phyloP scores from a whole-genome alignment of 2,113 vertebrate genomes.

The Orthonyx spaldingii region DNA sequence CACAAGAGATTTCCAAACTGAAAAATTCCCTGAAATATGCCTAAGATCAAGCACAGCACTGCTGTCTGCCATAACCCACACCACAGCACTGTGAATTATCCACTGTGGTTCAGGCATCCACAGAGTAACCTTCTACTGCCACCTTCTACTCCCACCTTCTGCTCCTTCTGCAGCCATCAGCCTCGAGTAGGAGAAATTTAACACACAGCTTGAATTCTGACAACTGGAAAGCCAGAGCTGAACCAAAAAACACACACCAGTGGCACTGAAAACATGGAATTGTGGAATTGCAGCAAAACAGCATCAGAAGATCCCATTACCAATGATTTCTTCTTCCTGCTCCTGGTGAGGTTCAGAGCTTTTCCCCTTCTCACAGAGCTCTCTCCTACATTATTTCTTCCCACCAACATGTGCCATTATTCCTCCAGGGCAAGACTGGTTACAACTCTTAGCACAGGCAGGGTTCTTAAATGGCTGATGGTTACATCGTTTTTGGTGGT shows the following conservation, averaged over 20 bases:
- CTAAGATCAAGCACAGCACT: neutral
- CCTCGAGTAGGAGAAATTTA: neutral
- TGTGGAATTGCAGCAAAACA: neutral
- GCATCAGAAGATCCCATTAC: neutral
- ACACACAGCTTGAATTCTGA: neutral
- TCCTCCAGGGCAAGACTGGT: neutral
- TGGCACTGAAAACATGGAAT: neutral
- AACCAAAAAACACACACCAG: neutral
- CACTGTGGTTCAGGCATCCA: neutral
- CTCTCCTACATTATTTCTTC: neutral
- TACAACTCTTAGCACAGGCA: neutral
- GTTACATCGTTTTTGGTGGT: neutral
- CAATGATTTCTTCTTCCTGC: neutral
- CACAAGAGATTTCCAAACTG: neutral
- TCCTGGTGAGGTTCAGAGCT: neutral
- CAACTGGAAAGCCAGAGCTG: neutral
- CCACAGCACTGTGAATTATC: neutral
- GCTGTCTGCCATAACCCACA: neutral
- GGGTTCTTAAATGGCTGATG: neutral
- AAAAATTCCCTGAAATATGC: neutral
- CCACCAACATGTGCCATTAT: neutral
- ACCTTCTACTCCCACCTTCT: neutral
- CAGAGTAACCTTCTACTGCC: neutral
- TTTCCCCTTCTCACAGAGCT: neutral
- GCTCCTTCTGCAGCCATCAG: neutral